These are phyloP conservation scores for Wasmannia auropunctata DNA, from an alignment of 1,140 invertebrate species.

Conservation along the genomic window DNA sequence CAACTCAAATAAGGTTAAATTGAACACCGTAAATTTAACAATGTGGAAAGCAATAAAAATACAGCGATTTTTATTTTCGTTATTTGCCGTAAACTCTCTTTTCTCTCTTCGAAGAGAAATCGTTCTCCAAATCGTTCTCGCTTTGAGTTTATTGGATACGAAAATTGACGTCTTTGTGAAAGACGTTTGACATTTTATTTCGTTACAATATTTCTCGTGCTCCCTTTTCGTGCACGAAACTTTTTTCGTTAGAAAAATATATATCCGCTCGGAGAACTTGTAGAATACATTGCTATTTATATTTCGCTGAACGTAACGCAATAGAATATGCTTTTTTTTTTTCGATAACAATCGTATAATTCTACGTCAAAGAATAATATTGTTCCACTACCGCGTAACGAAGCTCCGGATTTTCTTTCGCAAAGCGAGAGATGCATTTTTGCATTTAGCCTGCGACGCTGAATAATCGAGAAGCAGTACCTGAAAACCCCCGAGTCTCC, in stretches of 20 bases:
- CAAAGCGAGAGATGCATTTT: neutral
- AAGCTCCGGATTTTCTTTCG: neutral
- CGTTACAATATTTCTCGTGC: neutral
- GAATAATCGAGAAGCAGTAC: neutral
- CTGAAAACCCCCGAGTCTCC: neutral
- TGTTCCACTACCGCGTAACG: neutral
- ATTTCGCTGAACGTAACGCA: neutral
- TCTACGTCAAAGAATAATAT: neutral
- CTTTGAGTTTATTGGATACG: neutral
- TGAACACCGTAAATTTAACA: too few species aligned
- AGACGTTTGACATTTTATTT: constrained; percentile 9
- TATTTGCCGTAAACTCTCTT: neutral
- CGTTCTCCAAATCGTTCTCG: neutral
- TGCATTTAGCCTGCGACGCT: neutral
- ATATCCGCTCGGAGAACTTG: neutral
- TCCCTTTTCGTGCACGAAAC: neutral
- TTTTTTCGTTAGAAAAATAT: neutral
- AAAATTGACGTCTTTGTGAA: neutral
- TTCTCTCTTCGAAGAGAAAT: neutral
- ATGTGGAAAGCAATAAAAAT: neutral
- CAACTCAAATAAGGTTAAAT: too few species aligned
- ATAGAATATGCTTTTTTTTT: neutral
- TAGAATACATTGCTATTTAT: neutral
- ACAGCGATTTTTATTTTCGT: neutral
- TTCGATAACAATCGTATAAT: neutral